These are phyloP conservation scores for Pachycephala philippinensis DNA, from an alignment of 2,113 vertebrate genomes.

Conservation along the genomic window DNA sequence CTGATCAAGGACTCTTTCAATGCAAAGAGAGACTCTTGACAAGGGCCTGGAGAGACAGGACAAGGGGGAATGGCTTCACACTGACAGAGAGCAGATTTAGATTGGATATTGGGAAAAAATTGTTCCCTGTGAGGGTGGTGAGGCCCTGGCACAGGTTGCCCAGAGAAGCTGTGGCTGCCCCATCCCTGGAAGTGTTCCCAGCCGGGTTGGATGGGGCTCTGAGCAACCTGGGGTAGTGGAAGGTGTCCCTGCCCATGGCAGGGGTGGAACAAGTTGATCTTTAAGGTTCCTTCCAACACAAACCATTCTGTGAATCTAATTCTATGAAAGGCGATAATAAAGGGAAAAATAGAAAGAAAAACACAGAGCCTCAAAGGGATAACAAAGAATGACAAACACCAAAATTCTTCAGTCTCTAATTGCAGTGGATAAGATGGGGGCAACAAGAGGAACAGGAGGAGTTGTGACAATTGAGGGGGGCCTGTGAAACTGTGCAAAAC, in stretches of 20 bases:
- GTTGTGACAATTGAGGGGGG: rapidly evolving
- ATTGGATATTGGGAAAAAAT: not conserved
- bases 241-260: not conserved
- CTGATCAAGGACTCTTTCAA: not conserved
- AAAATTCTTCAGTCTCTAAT: not conserved
- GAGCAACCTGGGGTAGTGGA: not conserved
- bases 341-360: not conserved
- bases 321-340: not conserved
- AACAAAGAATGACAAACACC: not conserved
- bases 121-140: not conserved
- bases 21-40: not conserved
- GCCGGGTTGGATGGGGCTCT: not conserved
- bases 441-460: not conserved
- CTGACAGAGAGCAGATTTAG: not conserved
- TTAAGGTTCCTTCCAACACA: not conserved
- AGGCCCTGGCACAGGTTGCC: not conserved
- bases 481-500: not conserved
- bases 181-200: rapidly evolving
- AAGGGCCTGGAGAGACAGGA: not conserved
- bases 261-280: rapidly evolving
- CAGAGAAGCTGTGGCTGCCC: not conserved
- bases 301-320: not conserved
- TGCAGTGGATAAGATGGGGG: not conserved
- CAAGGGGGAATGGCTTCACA: not conserved
- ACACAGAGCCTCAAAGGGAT: not conserved